Evolutionary conservation across 2,797 vertebrate genomes (phyloP).

Genomic region (Telmatherina bonti): DNA sequence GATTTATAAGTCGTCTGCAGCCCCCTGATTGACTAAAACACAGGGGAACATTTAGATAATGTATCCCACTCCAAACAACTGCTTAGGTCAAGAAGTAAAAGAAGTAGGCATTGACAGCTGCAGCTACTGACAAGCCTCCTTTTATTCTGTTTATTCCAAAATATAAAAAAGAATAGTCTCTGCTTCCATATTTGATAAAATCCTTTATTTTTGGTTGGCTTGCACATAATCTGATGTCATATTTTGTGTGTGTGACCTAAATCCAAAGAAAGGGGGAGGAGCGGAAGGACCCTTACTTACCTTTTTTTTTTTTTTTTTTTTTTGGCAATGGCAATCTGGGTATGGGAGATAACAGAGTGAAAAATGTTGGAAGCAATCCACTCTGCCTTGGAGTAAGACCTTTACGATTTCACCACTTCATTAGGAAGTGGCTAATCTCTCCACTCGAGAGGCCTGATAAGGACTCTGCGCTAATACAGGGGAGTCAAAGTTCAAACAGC

Average conservation of each 20-base stretch:
- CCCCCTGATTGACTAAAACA: slow-evolving; percentile 79
- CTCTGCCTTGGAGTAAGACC: slow-evolving; percentile 85
- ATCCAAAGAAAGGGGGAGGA: slow-evolving; percentile 58
- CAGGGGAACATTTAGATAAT: slow-evolving; percentile 80
- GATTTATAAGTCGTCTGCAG: slow-evolving; percentile 79
- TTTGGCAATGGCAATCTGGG: slow-evolving; percentile 82
- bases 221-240: slow-evolving; percentile 70
- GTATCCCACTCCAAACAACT: slow-evolving; percentile 59
- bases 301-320: slow-evolving; percentile 47
- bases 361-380: slow-evolving; percentile 88
- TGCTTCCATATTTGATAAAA: slow-evolving; percentile 34
- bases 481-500: slow-evolving; percentile 88
- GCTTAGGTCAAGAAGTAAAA: slow-evolving; percentile 54
- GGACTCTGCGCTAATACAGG: slow-evolving; percentile 82
- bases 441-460: slow-evolving; percentile 85
- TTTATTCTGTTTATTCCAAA: neutral
- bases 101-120: slow-evolving; percentile 23
- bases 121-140: slow-evolving; percentile 1
- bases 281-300: slow-evolving; percentile 60
- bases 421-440: slow-evolving; percentile 91
- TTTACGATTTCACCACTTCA: slow-evolving; percentile 89
- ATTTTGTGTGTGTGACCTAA: slow-evolving; percentile 77
- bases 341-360: slow-evolving; percentile 85
- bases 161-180: slow-evolving; percentile 13
- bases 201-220: slow-evolving; percentile 56